Conservation (phyloP, 2,797 vertebrate species). For the Trachurus trachurus region DNA sequence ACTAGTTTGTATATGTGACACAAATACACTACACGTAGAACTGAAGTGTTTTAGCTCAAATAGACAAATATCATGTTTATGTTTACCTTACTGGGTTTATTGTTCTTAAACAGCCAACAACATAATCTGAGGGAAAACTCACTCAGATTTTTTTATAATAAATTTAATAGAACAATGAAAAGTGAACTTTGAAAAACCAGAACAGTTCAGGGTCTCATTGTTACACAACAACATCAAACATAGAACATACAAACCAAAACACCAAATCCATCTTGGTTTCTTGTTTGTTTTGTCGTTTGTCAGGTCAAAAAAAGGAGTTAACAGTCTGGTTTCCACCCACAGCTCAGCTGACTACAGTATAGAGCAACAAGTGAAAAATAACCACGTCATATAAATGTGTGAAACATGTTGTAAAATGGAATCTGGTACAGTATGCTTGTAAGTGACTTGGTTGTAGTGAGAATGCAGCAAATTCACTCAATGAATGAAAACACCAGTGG, state of each 20-base stretch:
- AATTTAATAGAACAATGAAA: constrained; percentile 9
- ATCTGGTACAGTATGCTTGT: not conserved
- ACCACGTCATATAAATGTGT: not conserved
- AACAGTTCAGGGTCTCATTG: not conserved
- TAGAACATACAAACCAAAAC: not conserved
- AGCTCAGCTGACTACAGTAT: not conserved
- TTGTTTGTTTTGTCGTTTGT: constrained; percentile 1
- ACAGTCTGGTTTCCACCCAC: constrained; percentile 20
- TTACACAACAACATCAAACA: not conserved
- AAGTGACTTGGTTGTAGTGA: constrained; percentile 1
- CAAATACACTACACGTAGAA: not conserved
- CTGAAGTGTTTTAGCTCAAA: constrained; percentile 11
- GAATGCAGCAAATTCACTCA: not conserved
- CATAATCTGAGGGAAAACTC: not conserved
- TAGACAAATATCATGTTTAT: not conserved
- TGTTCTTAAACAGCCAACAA: constrained; percentile 7
- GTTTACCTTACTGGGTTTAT: not conserved
- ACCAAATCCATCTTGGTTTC: constrained; percentile 2
- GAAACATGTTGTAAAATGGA: constrained; percentile 21
- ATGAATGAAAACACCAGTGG: not conserved
- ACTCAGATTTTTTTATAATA: not conserved
- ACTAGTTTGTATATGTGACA: constrained; percentile 12
- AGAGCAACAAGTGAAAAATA: constrained; percentile 4
- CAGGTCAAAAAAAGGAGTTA: constrained; percentile 9
- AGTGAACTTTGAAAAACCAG: not conserved